Conservation (phyloP, 2,888 invertebrate species). For the Heliconius charithonia region DNA sequence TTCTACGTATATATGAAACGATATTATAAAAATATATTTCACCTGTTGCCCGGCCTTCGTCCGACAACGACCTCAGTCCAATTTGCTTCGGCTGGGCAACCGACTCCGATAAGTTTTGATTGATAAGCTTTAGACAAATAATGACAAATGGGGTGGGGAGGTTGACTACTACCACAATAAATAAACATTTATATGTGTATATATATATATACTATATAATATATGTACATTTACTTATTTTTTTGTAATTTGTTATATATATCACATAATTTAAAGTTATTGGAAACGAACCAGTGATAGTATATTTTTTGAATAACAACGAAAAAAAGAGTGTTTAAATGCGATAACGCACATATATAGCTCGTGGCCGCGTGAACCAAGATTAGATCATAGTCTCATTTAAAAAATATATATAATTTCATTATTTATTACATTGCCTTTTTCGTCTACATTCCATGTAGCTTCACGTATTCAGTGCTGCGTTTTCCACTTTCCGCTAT, state of each 20-base stretch:
- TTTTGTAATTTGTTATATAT: no score
- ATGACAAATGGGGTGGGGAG: constrained; percentile 17
- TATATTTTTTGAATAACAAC: no score
- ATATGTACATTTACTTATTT: no score
- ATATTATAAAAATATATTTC: background rate
- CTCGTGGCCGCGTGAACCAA: no score
- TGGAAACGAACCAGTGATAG: background rate
- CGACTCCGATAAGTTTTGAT: constrained; percentile 33
- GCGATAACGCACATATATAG: no score
- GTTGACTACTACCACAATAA: background rate
- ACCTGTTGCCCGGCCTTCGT: constrained; percentile 17
- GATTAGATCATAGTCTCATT: no score
- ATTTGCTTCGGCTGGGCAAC: constrained; percentile 31
- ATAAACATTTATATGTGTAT: background rate
- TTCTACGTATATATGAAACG: background rate
- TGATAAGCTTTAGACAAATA: constrained; percentile 33
- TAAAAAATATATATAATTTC: no score
- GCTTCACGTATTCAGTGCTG: no score
- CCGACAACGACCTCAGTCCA: constrained; percentile 21
- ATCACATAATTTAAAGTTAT: background rate
- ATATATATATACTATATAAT: no score
- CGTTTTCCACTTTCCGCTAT: no score
- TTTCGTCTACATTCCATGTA: background rate
- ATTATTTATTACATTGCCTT: background rate
- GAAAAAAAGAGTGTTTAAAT: no score